Evolutionary conservation across 2,888 invertebrate genomes (phyloP), one percentile per base, ranked within the genome.

Genomic region (Coenonympha glycerion): DNA sequence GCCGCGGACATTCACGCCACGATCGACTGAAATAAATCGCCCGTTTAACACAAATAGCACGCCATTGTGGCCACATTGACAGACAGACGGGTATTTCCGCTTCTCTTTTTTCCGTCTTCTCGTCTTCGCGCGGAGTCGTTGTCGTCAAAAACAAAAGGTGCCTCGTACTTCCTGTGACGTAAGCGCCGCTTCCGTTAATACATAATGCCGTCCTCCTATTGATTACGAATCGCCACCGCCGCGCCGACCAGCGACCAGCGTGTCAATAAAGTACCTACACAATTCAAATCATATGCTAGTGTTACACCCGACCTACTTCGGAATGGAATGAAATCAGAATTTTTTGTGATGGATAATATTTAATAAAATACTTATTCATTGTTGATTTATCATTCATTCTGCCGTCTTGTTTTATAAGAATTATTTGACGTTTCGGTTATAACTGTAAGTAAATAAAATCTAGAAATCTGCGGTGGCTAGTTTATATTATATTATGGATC

Each of bases 11-110:
- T 86, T 86, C 86, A 86, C 85, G 84, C 74, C 73, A 66, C 82
- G 73, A 76, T 78, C 73, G 83, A 83, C 85, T 86, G 82, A 86
- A 86, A 86, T 86, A 85, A 85, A 83, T 82, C 80, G 83, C 79
- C 77, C 79, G 76, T 85, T 81, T 82, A 81, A 84, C 85, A 77
- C 80, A 85, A 85, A 86, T 83, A 85, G 84, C 81, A 75, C 76
- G 71, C 77, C 80, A 84, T 79, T 84, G 84, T 84, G 79, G 76
- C 71, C 76, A 73, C 81, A 82, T 79, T 79, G 82, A 82, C 81
- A 80, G 77, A 77, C 80, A 68, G 73, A 80, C 74, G 69, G 72
- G 73, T 76, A 75, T 79, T 82, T 85, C 83, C 85, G 83, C 73
- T 83, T 76, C 73, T 80, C 77, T 79, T 77, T 81, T 80, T 73